Percentiles rank a stretch among this genome's conserved stretches.
These are phyloP conservation scores for Oryzias dopingdopingensis DNA, from an alignment of 2,797 vertebrate species.

Conservation along the genomic window DNA sequence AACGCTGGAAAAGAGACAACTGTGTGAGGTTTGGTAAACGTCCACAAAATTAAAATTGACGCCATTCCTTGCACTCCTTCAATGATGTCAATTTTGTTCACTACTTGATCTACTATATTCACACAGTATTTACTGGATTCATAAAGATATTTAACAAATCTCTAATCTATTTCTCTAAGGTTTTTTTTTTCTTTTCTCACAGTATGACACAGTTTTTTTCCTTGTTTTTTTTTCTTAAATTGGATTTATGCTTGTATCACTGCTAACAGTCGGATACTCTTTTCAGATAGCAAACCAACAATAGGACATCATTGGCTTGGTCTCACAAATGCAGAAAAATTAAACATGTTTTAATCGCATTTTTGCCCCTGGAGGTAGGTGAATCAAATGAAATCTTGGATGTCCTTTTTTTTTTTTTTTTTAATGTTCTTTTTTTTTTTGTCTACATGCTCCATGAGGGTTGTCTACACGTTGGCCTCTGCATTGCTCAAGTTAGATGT, in stretches of 20 bases:
- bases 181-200: conserved; percentile 77
- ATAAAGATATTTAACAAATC: conserved; percentile 79
- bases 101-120: conserved; percentile 79
- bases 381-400: conserved; percentile 91
- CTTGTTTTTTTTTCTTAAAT: conserved; percentile 50
- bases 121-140: conserved; percentile 79
- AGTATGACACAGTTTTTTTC: conserved; percentile 79
- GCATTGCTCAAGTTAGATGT: conserved; percentile 85
- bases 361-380: conserved; percentile 97
- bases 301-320: conserved; percentile 66
- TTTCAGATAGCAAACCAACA: conserved; percentile 73
- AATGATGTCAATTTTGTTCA: conserved; percentile 71
- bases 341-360: conserved; percentile 77
- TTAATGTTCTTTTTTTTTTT: conserved; percentile 64
- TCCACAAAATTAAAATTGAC: conserved; percentile 70
- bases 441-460: conserved; percentile 80
- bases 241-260: conserved; percentile 67
- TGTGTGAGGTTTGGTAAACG: conserved; percentile 74
- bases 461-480: conserved; percentile 93
- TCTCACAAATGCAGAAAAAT: conserved; percentile 75
- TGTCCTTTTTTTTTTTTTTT: conserved; percentile 82
- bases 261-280: conserved; percentile 75
- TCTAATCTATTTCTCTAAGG: conserved; percentile 72
- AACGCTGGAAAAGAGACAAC: conserved; percentile 68
- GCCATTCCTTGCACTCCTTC: conserved; percentile 63